Evolutionary conservation across 2,888 invertebrate genomes (phyloP).

Genomic region (Encarsia formosa): DNA sequence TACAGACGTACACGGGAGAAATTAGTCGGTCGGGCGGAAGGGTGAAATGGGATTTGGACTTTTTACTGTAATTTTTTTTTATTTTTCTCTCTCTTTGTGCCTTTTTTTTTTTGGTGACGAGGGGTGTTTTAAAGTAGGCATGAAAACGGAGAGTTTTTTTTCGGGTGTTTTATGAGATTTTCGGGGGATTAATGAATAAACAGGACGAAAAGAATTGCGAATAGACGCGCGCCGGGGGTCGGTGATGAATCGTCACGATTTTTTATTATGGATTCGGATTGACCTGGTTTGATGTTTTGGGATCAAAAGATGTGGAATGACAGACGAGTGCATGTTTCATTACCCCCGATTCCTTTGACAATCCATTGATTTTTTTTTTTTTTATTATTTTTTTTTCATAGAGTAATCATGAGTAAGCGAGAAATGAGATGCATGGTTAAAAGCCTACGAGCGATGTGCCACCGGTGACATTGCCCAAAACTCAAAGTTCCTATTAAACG

Average conservation of each 20-base stretch:
- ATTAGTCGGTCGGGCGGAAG: slow-evolving; percentile 29
- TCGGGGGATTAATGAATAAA: not conserved
- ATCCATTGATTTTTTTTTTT: not conserved
- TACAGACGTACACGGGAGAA: not conserved
- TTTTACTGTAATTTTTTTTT: no score
- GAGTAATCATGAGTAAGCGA: not conserved
- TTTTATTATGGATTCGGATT: not conserved
- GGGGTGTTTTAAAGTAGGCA: slow-evolving; percentile 9
- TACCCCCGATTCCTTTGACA: no score
- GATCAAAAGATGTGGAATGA: no score
- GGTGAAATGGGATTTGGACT: slow-evolving; percentile 22
- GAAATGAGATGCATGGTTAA: not conserved
- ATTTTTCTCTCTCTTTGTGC: slow-evolving; percentile 2
- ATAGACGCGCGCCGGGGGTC: not conserved
- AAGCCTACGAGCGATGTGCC: slow-evolving; percentile 14
- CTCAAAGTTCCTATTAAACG: slow-evolving; percentile 26
- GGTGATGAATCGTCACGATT: no score
- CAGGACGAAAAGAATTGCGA: slow-evolving; percentile 9
- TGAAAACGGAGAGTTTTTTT: not conserved
- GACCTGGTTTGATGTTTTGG: not conserved
- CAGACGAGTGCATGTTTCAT: no score
- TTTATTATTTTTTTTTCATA: not conserved
- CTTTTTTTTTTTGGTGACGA: slow-evolving; percentile 7
- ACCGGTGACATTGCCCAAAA: slow-evolving; percentile 19
- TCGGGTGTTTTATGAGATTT: not conserved